Conservation (phyloP, 2,888 invertebrate species). For the Salpingus planirostris region DNA sequence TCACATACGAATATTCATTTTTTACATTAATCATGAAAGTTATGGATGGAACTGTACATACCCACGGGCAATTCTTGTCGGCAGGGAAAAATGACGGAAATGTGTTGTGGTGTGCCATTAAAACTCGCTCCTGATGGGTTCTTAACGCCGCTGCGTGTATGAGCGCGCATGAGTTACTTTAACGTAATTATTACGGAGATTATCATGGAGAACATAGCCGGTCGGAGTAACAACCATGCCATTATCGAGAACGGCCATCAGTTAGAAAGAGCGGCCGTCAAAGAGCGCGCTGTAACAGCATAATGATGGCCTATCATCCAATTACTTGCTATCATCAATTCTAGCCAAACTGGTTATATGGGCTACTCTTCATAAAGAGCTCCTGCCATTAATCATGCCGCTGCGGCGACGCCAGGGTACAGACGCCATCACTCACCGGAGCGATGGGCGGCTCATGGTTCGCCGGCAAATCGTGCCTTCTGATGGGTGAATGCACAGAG, state of each 20-base stretch:
- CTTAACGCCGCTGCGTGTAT: too few relatives aligned
- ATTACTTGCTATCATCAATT: slow-evolving; percentile 39
- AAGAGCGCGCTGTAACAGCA: slow-evolving; percentile 35
- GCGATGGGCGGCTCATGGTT: slow-evolving; percentile 10
- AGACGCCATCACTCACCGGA: slow-evolving; percentile 24
- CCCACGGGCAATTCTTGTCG: too few relatives aligned
- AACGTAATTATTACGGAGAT: slow-evolving; percentile 19
- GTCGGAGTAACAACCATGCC: slow-evolving; percentile 30
- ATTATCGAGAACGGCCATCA: slow-evolving; percentile 35
- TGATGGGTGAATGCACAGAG: too few relatives aligned
- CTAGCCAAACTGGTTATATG: slow-evolving; percentile 33
- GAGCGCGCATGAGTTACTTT: slow-evolving; percentile 11
- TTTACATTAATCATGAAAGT: too few relatives aligned
- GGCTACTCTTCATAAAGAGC: slow-evolving; percentile 26
- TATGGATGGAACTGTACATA: too few relatives aligned
- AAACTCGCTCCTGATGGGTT: too few relatives aligned
- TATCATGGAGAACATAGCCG: slow-evolving; percentile 27
- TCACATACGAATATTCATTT: too few relatives aligned
- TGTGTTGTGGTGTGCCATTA: too few relatives aligned
- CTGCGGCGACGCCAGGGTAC: slow-evolving; percentile 19
- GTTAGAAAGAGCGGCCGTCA: slow-evolving; percentile 32
- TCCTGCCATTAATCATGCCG: slow-evolving; percentile 32
- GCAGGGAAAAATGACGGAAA: too few relatives aligned
- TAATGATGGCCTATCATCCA: slow-evolving; percentile 38
- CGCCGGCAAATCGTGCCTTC: too few relatives aligned